Base-by-base conservation (phyloP, 2,888 invertebrate species). In the Hirtodrosophila confusa region DNA sequence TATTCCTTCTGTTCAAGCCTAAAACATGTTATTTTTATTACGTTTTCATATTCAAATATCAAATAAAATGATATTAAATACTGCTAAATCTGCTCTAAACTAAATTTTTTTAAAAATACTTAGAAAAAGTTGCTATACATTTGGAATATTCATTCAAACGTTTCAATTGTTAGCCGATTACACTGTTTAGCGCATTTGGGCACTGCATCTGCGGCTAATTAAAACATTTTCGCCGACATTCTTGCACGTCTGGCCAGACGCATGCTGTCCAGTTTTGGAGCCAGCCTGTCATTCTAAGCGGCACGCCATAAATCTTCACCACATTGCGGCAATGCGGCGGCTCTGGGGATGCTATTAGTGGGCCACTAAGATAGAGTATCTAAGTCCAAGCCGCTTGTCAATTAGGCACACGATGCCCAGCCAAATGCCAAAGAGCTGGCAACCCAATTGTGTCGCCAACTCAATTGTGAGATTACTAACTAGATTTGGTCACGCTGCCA, bases 361-460 rank as follows among this genome's bases (percentile, higher is more conserved):
- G 23, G 48, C 40, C 8, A 27, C 2, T 40, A n/a, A 43, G 61
- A 17, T 27, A 17, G 27, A 31, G 63, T 54, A 29, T 24, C 24
- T 12, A 39, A 23, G 37, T 55, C 29, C 11, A 61, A 49, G 47
- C n/a, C 54, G 78, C 66, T 74, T 88, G 83, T 88, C 83, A 83
- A 83, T 83, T 83, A 83, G 84, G 71, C 69, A 44, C 57, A 43
- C 41, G 41, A 70, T 45, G 55, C 35, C 54, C 70, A 63, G 68
- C 31, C 62, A 73, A 75, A 74, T 77, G 78, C 66, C 71, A 82
- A 71, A 53, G 57, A 29, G 63, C 68, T 67, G 86, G 69, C 86
- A 77, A 62, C 64, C 88, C 85, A 88, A 88, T 83, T 87, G 75
- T 71, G 87, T 77, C 68, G 75, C 69, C 75, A 70, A 60, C 67